phyloP scores from a whole-genome alignment of 2,113 vertebrate species.

The Ceyx margarethae region DNA sequence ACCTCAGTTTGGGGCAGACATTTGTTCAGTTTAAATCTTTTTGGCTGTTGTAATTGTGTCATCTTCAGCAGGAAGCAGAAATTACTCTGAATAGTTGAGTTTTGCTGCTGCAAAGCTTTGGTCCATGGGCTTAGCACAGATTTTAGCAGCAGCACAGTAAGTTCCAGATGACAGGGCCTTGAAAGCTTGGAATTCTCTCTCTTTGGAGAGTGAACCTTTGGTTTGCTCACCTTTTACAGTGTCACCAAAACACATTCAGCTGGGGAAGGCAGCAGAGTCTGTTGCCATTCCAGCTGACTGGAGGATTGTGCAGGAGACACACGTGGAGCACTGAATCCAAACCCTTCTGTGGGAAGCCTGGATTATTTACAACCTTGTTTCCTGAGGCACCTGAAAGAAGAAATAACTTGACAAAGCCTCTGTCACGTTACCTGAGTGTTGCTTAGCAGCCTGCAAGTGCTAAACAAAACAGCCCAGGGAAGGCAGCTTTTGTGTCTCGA shows the following conservation, averaged over 20 bases:
- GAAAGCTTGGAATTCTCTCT: neutral
- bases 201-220: neutral
- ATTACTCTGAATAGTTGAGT: neutral
- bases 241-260: neutral
- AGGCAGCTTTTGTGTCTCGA: neutral
- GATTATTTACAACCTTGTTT: constrained; percentile 4
- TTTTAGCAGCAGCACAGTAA: neutral
- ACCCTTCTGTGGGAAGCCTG: neutral
- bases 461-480: neutral
- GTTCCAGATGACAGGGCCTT: neutral
- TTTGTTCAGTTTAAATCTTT: neutral
- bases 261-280: neutral
- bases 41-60: neutral
- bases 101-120: neutral
- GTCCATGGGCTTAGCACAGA: neutral
- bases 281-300: neutral
- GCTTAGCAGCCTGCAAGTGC: constrained; percentile 1
- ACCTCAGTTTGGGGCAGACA: neutral
- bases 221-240: neutral
- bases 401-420: neutral
- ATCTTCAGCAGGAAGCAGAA: neutral
- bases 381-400: neutral
- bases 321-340: neutral
- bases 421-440: neutral
- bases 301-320: neutral